Base-by-base conservation (phyloP, 2,888 invertebrate species). In the Unio pictorum region DNA sequence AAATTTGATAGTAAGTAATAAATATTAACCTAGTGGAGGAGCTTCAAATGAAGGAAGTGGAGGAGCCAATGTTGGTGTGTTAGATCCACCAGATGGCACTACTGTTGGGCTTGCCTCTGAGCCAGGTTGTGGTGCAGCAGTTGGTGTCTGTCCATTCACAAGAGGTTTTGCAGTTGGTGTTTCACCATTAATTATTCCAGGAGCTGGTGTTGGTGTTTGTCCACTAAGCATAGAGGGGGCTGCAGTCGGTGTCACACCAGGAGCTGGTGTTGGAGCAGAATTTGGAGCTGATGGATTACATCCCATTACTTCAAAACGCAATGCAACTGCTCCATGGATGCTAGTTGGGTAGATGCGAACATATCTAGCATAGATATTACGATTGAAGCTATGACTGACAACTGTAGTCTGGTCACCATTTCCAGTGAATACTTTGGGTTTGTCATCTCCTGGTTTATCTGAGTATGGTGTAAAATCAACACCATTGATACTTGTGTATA, bases 241-340 rank as follows among this genome's bases (percentile, higher is more conserved):
- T 4, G 23, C 28, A 30, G 45, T 45, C 15, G 45, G 30, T 28
- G 56, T 56, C 6, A 64, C 55, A 28, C 64, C 30, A 20, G 64
- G 64, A 8, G n/a, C 55, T n/a, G 58, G 55, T 20, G 65, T 65
- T 17, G 59, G 23, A 23, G 67, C 59, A n/a, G 69, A 20, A 20
- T 66, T 65, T 11, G 78, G 73, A 20, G 72, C 71, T n/a, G 85
- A 78, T 55, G 82, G 79, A 56, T 83, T 76, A 72, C 86, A 86
- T 11, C 86, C 86, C 20, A 81, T 72, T n/a, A 86, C 72, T 65
- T 85, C 81, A 65, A 85, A 85, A 59, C 80, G 81, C 66, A 86
- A 64, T 8, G 81, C 83, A 23, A 77, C 67, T 18, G 70, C 74
- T 30, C 73, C 78, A 63, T 84, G 73, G 74, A 73, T 83, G 26